A percentile compares a stretch with the other conserved stretches of the same genome.
Conservation (phyloP, 2,888 invertebrate species). For the Trachelus troglodyta region DNA sequence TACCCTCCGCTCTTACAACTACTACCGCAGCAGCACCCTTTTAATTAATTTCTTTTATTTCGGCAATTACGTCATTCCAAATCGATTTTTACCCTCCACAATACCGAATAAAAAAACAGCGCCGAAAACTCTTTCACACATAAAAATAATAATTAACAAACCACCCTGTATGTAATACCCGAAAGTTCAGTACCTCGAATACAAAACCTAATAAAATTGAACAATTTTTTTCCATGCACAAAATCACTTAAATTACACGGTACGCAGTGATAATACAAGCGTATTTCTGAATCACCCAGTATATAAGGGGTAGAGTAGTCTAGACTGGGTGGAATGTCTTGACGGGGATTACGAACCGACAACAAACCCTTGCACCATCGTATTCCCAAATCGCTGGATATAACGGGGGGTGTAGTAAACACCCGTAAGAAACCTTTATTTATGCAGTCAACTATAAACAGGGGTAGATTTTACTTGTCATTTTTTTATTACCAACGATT, state of each 20-base stretch:
- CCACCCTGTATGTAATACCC: not conserved
- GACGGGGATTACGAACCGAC: constrained; percentile 13
- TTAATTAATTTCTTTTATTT: not conserved
- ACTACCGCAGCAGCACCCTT: not conserved
- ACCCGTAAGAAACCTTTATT: constrained; percentile 28
- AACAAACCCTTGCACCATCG: constrained; percentile 20
- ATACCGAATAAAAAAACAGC: rapidly evolving
- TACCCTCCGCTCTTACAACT: not conserved
- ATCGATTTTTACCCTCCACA: not conserved
- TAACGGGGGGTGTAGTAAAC: constrained; percentile 33
- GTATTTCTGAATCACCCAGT: not conserved
- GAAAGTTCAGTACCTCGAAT: not conserved
- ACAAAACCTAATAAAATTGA: not conserved
- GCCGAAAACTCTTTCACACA: not conserved
- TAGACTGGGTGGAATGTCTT: constrained; percentile 13
- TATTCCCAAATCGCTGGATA: constrained; percentile 27
- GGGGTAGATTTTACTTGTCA: no score
- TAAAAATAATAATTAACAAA: not conserved
- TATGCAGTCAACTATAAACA: constrained; percentile 15
- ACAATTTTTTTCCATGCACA: not conserved
- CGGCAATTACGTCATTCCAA: not conserved
- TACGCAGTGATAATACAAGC: not conserved
- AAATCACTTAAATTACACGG: not conserved
- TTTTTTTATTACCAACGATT: not conserved
- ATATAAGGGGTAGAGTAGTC: not conserved